Evolutionary conservation across 2,888 invertebrate species (phyloP).

Genomic region (Girardia tigrina): DNA sequence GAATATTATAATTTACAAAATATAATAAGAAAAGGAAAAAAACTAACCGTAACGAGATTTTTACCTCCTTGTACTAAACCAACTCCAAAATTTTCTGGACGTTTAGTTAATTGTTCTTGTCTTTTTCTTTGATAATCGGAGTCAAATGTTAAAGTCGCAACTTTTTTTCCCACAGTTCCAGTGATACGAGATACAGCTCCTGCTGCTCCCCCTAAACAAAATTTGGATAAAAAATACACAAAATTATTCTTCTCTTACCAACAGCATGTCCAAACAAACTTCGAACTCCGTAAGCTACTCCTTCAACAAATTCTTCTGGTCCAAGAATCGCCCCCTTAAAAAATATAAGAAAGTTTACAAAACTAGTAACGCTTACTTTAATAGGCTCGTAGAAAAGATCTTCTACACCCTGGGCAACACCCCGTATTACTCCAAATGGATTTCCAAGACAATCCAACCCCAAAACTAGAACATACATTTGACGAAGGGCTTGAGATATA

Average conservation of each 20-base stretch:
- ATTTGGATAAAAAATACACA: no score
- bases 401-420: conserved; percentile 84
- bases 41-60: conserved; percentile 79
- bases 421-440: conserved; percentile 86
- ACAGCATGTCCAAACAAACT: conserved; percentile 88
- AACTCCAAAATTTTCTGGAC: conserved; percentile 72
- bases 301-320: conserved; percentile 95
- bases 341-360: no score
- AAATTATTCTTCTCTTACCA: no score
- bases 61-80: conserved; percentile 83
- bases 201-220: conserved; percentile 75
- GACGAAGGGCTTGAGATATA: conserved; percentile 67
- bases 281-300: conserved; percentile 76
- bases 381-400: conserved; percentile 98
- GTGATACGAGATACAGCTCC: conserved; percentile 75
- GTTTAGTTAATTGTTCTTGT: conserved; percentile 72
- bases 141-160: conserved; percentile 83
- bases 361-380: conserved; percentile 64
- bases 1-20: no score
- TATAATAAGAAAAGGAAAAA: no score
- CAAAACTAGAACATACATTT: conserved; percentile 83
- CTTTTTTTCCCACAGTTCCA: conserved; percentile 61
- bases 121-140: conserved; percentile 86
- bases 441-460: conserved; percentile 97
- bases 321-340: conserved; percentile 54